Evolutionary conservation across 2,888 invertebrate genomes (phyloP).

Genomic region (Apamea sordens): DNA sequence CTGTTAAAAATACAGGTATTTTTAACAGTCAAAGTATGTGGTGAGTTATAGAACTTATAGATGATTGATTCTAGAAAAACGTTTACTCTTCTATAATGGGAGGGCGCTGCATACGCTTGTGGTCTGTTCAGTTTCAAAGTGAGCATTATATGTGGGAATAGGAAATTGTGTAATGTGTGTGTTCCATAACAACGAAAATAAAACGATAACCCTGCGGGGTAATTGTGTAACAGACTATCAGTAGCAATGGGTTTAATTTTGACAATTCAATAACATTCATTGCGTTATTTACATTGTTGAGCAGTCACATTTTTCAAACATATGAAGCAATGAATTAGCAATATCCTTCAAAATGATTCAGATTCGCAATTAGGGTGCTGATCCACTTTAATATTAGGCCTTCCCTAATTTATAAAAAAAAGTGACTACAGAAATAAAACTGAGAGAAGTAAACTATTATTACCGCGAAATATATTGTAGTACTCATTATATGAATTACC

Average conservation of each 20-base stretch:
- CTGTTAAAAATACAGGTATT: no score
- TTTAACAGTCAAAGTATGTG: neutral
- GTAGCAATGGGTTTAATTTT: no score
- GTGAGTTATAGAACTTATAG: neutral
- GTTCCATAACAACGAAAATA: conserved; percentile 11
- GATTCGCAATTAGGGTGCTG: neutral
- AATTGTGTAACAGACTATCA: no score
- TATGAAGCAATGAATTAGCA: no score
- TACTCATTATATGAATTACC: neutral
- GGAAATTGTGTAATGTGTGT: conserved; percentile 6
- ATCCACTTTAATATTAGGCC: conserved; percentile 25
- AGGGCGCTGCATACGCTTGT: conserved; percentile 37
- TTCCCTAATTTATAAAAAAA: conserved; percentile 26
- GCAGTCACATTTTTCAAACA: no score
- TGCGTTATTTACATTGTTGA: no score
- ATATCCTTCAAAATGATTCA: no score
- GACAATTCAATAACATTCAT: no score
- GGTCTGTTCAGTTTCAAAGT: conserved; percentile 9
- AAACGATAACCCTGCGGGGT: conserved; percentile 2
- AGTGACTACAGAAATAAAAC: conserved; percentile 17
- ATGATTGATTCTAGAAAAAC: neutral
- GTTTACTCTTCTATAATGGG: neutral
- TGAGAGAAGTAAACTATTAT: conserved; percentile 4
- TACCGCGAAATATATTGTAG: neutral
- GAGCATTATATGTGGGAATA: neutral